A percentile compares a stretch with the other conserved stretches of the same genome.
Evolutionary conservation across 2,888 invertebrate genomes (phyloP).

Genomic region (Nowickia ferox): DNA sequence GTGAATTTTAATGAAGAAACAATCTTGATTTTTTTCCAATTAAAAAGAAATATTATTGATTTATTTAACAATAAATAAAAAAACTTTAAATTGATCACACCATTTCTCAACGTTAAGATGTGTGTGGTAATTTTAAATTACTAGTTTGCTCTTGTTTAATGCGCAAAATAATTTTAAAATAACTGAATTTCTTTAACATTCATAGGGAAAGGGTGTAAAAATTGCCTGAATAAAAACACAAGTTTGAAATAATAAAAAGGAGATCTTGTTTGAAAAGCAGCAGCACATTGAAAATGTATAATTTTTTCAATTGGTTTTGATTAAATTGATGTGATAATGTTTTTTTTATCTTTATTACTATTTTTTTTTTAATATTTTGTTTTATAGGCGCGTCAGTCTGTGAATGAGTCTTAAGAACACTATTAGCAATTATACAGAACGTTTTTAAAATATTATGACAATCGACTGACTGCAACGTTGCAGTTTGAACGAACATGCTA

Average conservation of each 20-base stretch:
- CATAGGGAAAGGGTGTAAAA: slow-evolving; percentile 49
- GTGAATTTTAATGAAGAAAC: slow-evolving; percentile 15
- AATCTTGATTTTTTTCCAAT: slow-evolving; percentile 29
- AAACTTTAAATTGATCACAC: slow-evolving; percentile 17
- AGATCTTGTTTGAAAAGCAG: slow-evolving; percentile 45
- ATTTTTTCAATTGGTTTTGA: slow-evolving; percentile 63
- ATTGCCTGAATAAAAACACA: slow-evolving; percentile 21
- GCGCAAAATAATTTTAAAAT: not conserved
- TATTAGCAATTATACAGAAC: slow-evolving; percentile 52
- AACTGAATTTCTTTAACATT: not conserved
- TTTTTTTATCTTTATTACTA: not conserved
- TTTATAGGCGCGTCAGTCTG: slow-evolving; percentile 37
- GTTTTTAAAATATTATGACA: slow-evolving; percentile 47
- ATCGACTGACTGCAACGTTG: slow-evolving; percentile 26
- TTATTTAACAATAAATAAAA: slow-evolving; percentile 32
- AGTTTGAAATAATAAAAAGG: slow-evolving; percentile 32
- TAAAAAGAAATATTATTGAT: slow-evolving; percentile 37
- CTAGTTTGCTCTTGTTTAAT: not conserved
- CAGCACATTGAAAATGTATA: slow-evolving; percentile 56
- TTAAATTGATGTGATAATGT: slow-evolving; percentile 64
- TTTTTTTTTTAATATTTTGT: slow-evolving; percentile 1
- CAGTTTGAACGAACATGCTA: not conserved
- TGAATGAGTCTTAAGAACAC: slow-evolving; percentile 55
- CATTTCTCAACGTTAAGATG: not conserved
- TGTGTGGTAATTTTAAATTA: not conserved